Base-by-base conservation (phyloP, 2,113 vertebrate species). In the Hyla sarda region DNA sequence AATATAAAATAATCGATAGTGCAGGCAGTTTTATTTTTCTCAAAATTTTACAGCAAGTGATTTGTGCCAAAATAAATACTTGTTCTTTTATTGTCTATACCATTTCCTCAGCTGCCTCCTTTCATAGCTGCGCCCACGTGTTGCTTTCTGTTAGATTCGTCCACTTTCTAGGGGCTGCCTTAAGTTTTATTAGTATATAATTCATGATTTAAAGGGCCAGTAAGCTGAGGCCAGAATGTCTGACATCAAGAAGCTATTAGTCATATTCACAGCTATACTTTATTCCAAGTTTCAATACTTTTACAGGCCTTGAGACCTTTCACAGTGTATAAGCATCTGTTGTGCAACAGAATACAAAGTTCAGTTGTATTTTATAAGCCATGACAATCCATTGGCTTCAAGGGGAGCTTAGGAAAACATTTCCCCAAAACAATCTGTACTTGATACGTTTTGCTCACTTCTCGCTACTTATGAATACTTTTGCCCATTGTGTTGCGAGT, bases 41-140 rank as follows among this genome's bases (percentile, higher is more conserved):
- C 25, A 13, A 47, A 5, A 50, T 76, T 76, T 76, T 76, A 52
- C 28, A n/a, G 73, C 45, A 52, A 76, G 73, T 4, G n/a, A 25
- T 48, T 30, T 8, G 73, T 48, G 73, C 73, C 73, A 76, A 76
- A 50, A 76, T 52, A 76, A 76, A 76, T 76, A 76, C 14, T 16
- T 52, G 10, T 3, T 30, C 25, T 28, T 76, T 76, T 76, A 76
- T 50, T 76, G 47, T 76, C 45, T 76, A 50, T 76, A 76, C 73
- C 47, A 30, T 50, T 76, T 50, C 67, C 67, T 37, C 67, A 11
- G 67, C 2, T 34, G 67, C 17, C 62, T 32, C 32, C 28, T 67
- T 67, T n/a, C 32, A 71, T 71, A 41, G 67, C 67, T 71, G 37
- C 11, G 34, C 67, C 67, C 67, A 71, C 41, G 67, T 71, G 32